These are phyloP conservation scores for Liodrosophila aerea DNA, from an alignment of 2,888 invertebrate species.

Conservation along the genomic window DNA sequence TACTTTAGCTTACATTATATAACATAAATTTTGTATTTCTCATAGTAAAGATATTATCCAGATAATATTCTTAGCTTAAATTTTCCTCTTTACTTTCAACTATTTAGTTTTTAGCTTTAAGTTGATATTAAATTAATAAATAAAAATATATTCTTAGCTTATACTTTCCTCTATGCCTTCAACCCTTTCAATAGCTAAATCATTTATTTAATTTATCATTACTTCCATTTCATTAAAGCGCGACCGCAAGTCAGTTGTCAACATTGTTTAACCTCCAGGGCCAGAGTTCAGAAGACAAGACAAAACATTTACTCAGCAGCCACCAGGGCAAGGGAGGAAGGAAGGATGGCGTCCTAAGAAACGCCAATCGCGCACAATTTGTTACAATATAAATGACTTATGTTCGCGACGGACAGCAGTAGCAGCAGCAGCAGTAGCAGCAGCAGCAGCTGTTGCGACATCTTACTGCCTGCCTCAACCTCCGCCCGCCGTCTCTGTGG, in stretches of 20 bases:
- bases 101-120: too few relatives aligned
- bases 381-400: slow-evolving; percentile 79
- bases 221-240: slow-evolving; percentile 55
- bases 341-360: slow-evolving; percentile 35
- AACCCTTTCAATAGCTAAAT: neutral
- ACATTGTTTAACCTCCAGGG: slow-evolving; percentile 59
- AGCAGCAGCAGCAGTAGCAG: slow-evolving; percentile 42
- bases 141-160: too few relatives aligned
- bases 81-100: too few relatives aligned
- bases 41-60: too few relatives aligned
- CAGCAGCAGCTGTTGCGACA: slow-evolving; percentile 47
- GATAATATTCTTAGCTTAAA: too few relatives aligned
- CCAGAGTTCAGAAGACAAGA: slow-evolving; percentile 59
- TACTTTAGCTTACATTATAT: too few relatives aligned
- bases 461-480: slow-evolving; percentile 15
- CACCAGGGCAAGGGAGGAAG: slow-evolving; percentile 49
- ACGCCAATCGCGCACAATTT: slow-evolving; percentile 77
- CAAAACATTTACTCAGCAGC: slow-evolving; percentile 66
- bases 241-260: slow-evolving; percentile 47
- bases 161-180: neutral
- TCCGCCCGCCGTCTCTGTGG: slow-evolving; percentile 8
- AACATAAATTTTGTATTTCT: too few relatives aligned
- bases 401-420: slow-evolving; percentile 61
- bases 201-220: slow-evolving; percentile 20
- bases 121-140: too few relatives aligned